phyloP scores from a whole-genome alignment of 2,113 vertebrate species.

The Pheucticus melanocephalus region DNA sequence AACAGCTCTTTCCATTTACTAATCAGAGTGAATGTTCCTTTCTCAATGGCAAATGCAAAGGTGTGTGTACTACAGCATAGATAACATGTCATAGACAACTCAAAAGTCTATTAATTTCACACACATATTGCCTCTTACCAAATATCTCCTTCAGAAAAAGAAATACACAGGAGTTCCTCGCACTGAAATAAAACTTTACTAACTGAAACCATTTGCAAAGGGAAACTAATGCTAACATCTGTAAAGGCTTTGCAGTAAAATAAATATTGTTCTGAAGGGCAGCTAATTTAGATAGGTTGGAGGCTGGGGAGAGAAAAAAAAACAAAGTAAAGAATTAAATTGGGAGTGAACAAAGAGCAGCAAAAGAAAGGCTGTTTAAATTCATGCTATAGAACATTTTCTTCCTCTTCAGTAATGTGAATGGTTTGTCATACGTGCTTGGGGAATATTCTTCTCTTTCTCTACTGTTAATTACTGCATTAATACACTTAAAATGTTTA shows the following conservation, averaged over 20 bases:
- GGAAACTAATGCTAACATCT: neutral
- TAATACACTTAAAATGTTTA: conserved; percentile 37
- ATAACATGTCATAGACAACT: neutral
- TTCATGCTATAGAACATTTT: neutral
- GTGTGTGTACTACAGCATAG: neutral
- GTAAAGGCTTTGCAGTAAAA: neutral
- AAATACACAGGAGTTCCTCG: neutral
- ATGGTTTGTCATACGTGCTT: neutral
- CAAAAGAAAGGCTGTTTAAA: neutral
- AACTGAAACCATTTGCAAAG: neutral
- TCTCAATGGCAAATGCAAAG: neutral
- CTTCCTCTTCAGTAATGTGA: conserved; percentile 15
- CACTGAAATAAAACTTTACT: neutral
- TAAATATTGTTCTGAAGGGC: neutral
- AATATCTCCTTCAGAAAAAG: neutral
- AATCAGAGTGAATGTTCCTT: neutral
- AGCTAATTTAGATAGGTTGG: neutral
- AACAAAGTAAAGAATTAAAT: neutral
- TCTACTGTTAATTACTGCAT: conserved; percentile 48
- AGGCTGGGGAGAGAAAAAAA: neutral
- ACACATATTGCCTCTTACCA: neutral
- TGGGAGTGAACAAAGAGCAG: neutral
- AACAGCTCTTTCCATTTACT: neutral
- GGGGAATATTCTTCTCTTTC: neutral
- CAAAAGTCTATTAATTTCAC: neutral